Evolutionary conservation across 1,140 invertebrate species (phyloP).

Genomic region (Octopus sinensis): DNA sequence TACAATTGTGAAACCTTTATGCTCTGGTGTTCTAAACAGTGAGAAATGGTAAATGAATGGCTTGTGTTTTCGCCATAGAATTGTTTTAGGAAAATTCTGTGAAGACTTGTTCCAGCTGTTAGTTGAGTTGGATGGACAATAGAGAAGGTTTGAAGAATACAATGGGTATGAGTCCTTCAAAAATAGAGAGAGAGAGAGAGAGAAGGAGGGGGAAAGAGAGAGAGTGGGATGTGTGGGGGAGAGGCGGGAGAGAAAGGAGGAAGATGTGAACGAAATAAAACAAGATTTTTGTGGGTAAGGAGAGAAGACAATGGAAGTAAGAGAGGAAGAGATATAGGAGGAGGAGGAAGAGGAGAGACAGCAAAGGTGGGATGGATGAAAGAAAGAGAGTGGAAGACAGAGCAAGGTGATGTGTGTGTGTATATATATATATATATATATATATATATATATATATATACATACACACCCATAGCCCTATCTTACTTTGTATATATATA

Average conservation of each 20-base stretch:
- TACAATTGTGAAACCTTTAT: too few relatives aligned
- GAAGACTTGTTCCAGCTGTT: too few relatives aligned
- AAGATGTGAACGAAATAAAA: background rate
- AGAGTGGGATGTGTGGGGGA: background rate
- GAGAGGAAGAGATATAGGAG: background rate
- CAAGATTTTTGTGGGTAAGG: background rate
- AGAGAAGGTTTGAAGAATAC: too few relatives aligned
- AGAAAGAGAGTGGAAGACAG: background rate
- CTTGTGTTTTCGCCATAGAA: too few relatives aligned
- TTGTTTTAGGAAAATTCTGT: too few relatives aligned
- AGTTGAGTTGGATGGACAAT: too few relatives aligned
- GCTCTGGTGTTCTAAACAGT: too few relatives aligned
- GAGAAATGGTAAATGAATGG: too few relatives aligned
- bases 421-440: slow-evolving; percentile 7
- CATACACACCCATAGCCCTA: background rate
- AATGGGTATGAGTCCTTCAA: too few relatives aligned
- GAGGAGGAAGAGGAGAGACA: background rate
- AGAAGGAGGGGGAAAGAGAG: background rate
- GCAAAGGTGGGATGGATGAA: background rate
- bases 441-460: slow-evolving; percentile 1
- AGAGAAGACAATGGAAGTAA: background rate
- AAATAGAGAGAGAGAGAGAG: background rate
- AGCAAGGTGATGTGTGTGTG: background rate
- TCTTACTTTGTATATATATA: background rate
- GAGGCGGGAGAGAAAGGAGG: background rate